These are phyloP conservation scores for Xiphorhynchus elegans DNA, from an alignment of 2,113 vertebrate genomes.

Conservation along the genomic window DNA sequence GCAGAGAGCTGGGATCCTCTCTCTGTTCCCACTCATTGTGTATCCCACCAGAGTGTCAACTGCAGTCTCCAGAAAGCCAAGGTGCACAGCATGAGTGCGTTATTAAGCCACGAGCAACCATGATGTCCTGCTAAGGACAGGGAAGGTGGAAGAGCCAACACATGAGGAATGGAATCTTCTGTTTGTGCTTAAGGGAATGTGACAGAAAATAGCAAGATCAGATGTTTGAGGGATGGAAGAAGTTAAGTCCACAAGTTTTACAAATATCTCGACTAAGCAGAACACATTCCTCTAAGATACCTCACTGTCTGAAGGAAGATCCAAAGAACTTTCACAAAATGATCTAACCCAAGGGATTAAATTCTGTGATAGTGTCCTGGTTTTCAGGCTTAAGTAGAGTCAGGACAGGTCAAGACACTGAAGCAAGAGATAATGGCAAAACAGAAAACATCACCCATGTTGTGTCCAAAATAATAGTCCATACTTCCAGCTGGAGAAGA, in stretches of 20 bases:
- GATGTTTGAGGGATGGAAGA: not conserved
- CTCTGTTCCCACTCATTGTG: not conserved
- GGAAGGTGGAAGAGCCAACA: not conserved
- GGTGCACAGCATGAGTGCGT: accelerated
- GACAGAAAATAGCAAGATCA: not conserved
- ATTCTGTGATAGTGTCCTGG: not conserved
- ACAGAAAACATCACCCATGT: accelerated
- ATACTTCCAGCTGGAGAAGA: not conserved
- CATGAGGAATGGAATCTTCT: not conserved
- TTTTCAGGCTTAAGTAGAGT: not conserved
- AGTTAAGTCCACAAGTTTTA: not conserved
- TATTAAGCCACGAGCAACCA: accelerated
- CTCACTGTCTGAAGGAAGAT: not conserved
- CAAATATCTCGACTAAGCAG: not conserved
- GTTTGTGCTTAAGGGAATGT: not conserved
- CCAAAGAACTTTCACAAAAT: not conserved
- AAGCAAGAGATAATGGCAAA: not conserved
- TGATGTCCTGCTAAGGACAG: not conserved
- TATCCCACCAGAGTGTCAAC: not conserved
- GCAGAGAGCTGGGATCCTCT: not conserved
- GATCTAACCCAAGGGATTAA: not conserved
- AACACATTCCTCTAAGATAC: not conserved
- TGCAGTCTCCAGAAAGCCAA: not conserved
- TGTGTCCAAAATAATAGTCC: not conserved
- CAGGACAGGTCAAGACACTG: not conserved